Base-by-base conservation (phyloP, 2,113 vertebrate species). In the Narcine bancroftii region DNA sequence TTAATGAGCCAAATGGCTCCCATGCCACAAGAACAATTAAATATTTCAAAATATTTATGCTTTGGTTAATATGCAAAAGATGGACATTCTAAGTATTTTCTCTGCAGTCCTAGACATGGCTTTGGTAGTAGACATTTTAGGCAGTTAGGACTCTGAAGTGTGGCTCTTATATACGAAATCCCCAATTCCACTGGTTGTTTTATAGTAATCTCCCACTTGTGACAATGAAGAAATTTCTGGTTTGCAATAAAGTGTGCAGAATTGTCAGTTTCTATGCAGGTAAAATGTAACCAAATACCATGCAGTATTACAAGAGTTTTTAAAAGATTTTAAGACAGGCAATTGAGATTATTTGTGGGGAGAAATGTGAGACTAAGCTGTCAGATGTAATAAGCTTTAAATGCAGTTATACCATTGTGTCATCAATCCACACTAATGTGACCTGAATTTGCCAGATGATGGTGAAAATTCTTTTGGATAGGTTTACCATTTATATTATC, bases 191-290 rank as follows among this genome's bases (percentile, higher is more conserved):
- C 2, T 24, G 42, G 9, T 21, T 24, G 17, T 65, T 89, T 65
- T 65, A 66, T 65, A 89, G 83, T 36, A 89, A 65, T 33, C 36
- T 65, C 85, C 39, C 56, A 65, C 39, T 56, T 39, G 15, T 39
- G 6, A n/a, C 19, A 13, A 47, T 33, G 26, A 81, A 45, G 69
- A 83, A 10, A 53, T 33, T 83, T 83, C 79, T 89, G 56, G n/a
- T 66, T 66, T 65, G 83, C 83, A 87, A 89, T 65, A 89, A 89
- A 42, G 4, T 89, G 85, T 89, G 65, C 85, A 89, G 60, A 65
- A 56, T 56, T 89, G 60, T 89, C 85, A 42, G 65, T 89, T 89
- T 89, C 85, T 89, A 89, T 42, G 42, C 65, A 89, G 2, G 60
- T 42, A 39, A 65, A 63, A 89, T 89, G 42, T 66, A 65, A 36